Base-by-base conservation (phyloP, 2,797 vertebrate genomes). In the Oreochromis mossambicus region DNA sequence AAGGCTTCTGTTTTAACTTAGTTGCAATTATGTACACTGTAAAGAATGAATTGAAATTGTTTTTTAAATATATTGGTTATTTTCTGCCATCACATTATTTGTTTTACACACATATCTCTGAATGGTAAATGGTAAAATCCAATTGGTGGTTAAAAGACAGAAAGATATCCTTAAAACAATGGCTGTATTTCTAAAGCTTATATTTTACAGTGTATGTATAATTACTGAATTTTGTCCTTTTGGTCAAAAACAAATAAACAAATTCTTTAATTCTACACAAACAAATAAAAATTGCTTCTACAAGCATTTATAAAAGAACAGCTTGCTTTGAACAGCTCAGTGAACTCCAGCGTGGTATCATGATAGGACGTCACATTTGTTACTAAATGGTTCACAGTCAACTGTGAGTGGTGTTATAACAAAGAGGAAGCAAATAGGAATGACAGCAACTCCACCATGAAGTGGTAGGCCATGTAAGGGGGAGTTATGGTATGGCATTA, bases 111-210 rank as follows among this genome's bases (percentile, higher is more conserved):
- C 12, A 13, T 26, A 26, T 26, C 52, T 8, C 6, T 55, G 24
- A 55, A 55, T 1, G 21, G 0, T 26, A 55, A 8, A 26, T 55
- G 21, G 21, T 55, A 55, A 55, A 55, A 26, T 55, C 12, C 0
- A 14, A 8, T 5, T 55, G 2, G 52, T 55, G 52, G 21, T 26
- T 55, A 55, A 55, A 55, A 55, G 11, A 55, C n/a, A 26, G 21
- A 26, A 55, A 55, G 52, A 26, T n/a, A 26, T 13, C 52, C 6
- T 54, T 26, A 55, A 55, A 55, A 55, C 21, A 14, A 1, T 26
- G 52, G n/a, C 0, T 14, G 52, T 55, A 55, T 55, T 55, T 55
- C 12, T 26, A 55, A 7, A 55, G 21, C 21, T 55, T 55, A 0
- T 55, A 13, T 55, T 55, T 55, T 24, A 55, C 21, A 55, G 52